These are phyloP conservation scores for Tympanoctomys barrerae DNA, from an alignment of 2,797 vertebrate genomes.

Conservation along the genomic window DNA sequence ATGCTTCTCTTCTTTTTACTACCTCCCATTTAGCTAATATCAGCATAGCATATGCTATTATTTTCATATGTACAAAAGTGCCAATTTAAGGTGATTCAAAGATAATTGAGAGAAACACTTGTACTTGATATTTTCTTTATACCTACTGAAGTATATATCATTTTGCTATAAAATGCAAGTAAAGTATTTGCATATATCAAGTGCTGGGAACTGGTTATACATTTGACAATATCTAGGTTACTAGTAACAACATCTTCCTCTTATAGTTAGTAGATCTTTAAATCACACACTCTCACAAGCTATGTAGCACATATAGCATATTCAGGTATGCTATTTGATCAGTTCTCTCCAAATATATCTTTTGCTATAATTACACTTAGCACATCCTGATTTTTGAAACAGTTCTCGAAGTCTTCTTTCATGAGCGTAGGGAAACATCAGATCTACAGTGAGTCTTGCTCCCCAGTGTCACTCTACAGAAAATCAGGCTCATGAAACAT, in stretches of 20 bases:
- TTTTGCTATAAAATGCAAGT: constrained; percentile 9
- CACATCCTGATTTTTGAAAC: not conserved
- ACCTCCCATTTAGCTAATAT: not conserved
- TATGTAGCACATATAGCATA: not conserved
- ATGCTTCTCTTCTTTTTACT: not conserved
- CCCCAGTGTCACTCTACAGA: not conserved
- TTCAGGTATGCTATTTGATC: not conserved
- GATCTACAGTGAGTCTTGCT: not conserved
- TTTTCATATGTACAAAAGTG: not conserved
- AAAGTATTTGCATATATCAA: not conserved
- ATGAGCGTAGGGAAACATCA: too few relatives aligned
- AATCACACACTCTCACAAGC: not conserved
- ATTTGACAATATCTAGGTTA: not conserved
- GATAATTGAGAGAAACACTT: constrained; percentile 12
- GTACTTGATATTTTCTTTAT: not conserved
- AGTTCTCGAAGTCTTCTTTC: not conserved
- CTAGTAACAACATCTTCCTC: not conserved
- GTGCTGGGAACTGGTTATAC: not conserved
- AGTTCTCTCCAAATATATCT: not conserved
- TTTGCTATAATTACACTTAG: not conserved
- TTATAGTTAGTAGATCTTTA: not conserved
- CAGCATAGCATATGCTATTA: not conserved
- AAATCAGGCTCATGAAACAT: not conserved
- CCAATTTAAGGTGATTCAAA: constrained; percentile 3
- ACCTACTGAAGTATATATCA: not conserved